Conservation (phyloP, 1,140 invertebrate species). For the Reticulitermes speratus region DNA sequence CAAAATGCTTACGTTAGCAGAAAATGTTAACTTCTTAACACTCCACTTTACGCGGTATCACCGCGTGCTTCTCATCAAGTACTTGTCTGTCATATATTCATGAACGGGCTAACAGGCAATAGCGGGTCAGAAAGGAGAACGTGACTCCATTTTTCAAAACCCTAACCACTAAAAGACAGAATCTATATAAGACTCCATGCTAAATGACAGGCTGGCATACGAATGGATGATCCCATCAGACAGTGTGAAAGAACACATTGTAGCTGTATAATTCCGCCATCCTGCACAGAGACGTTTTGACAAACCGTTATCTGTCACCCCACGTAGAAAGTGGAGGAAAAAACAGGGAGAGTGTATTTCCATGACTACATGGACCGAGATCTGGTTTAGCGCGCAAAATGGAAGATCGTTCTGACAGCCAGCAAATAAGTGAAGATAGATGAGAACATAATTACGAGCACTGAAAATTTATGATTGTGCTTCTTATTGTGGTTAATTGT, state of each 20-base stretch:
- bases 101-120: neutral
- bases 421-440: too few relatives aligned
- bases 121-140: neutral
- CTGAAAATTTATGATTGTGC: too few relatives aligned
- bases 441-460: too few relatives aligned
- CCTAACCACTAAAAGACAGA: conserved; percentile 1
- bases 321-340: neutral
- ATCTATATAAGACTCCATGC: conserved; percentile 1
- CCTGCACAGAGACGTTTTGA: neutral
- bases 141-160: conserved; percentile 3
- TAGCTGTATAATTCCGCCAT: conserved; percentile 15
- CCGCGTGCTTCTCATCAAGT: too few relatives aligned
- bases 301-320: conserved; percentile 3
- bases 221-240: conserved; percentile 5
- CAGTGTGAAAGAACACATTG: conserved; percentile 18
- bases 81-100: neutral
- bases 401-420: too few relatives aligned
- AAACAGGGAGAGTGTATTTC: neutral
- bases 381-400: neutral
- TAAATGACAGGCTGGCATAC: neutral
- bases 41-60: too few relatives aligned
- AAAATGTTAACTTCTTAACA: too few relatives aligned
- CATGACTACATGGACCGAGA: neutral
- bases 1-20: too few relatives aligned
- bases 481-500: too few relatives aligned